Conservation (phyloP, 2,888 invertebrate genomes). For the Gymnoscelis rufifasciata region DNA sequence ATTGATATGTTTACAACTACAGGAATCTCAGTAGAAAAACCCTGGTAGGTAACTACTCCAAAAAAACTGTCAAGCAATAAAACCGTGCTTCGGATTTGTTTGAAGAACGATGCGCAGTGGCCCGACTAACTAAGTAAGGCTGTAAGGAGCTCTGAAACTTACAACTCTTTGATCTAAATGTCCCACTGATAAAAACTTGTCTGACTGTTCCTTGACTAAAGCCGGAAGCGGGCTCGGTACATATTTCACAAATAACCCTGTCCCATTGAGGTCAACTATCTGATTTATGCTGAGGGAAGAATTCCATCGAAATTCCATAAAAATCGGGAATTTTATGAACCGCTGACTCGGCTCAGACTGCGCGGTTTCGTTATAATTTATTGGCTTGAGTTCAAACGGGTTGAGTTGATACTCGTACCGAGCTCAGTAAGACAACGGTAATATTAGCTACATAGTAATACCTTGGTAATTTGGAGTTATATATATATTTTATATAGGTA, state of each 20-base stretch:
- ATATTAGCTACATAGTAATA: too few species aligned
- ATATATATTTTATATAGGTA: too few species aligned
- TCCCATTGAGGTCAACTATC: conserved; percentile 21
- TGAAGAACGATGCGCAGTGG: neutral
- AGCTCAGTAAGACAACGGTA: too few species aligned
- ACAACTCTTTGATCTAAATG: conserved; percentile 38
- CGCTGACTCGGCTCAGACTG: neutral
- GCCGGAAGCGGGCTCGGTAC: conserved; percentile 18
- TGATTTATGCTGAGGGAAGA: conserved; percentile 8
- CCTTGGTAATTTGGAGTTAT: too few species aligned
- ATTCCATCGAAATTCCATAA: conserved; percentile 1
- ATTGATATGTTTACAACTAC: too few species aligned
- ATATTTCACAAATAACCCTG: conserved; percentile 21
- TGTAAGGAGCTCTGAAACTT: conserved; percentile 18
- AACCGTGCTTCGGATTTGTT: neutral
- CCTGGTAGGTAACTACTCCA: too few species aligned
- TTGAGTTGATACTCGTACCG: too few species aligned
- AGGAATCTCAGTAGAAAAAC: too few species aligned
- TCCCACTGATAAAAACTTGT: too few species aligned
- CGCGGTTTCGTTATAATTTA: neutral
- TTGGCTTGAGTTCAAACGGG: neutral
- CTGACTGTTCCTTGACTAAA: conserved; percentile 22
- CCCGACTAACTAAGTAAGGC: neutral
- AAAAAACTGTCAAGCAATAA: neutral
- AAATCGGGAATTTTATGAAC: neutral